These are phyloP conservation scores for Sebastes oblongus DNA, from an alignment of 2,797 vertebrate species.

Conservation along the genomic window DNA sequence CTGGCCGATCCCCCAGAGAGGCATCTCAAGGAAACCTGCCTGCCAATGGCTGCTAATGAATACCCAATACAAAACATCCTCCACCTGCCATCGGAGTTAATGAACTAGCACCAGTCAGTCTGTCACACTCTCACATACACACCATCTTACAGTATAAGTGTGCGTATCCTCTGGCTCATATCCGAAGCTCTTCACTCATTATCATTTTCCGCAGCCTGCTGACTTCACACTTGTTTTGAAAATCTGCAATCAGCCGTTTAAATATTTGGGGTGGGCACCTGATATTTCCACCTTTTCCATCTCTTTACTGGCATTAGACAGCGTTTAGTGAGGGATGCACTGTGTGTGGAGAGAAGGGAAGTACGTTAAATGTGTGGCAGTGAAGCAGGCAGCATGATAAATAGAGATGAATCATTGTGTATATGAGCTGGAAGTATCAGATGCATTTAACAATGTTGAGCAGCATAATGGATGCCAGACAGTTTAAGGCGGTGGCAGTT, in stretches of 20 bases:
- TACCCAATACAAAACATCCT: constrained; percentile 38
- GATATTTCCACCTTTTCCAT: background rate
- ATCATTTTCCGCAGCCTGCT: constrained; percentile 18
- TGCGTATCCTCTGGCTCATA: background rate
- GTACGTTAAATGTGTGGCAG: background rate
- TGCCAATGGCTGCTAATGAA: constrained; percentile 44
- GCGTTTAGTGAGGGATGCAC: background rate
- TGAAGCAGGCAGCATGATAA: background rate
- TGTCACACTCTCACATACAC: constrained; percentile 9
- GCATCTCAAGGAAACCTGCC: background rate
- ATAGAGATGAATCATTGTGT: background rate
- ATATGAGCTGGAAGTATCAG: background rate
- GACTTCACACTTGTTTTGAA: constrained; percentile 13
- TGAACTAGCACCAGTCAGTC: constrained; percentile 24
- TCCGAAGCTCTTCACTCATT: constrained; percentile 22
- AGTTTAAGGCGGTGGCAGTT: constrained; percentile 10
- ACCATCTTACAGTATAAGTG: background rate
- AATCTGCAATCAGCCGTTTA: constrained; percentile 25
- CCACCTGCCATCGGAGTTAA: constrained; percentile 39
- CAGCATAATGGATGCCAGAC: background rate
- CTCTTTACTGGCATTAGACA: background rate
- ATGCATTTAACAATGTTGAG: constrained; percentile 4
- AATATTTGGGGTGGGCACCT: constrained; percentile 23
- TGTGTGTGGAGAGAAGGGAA: background rate
- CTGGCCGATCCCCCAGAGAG: constrained; percentile 4